Evolutionary conservation across 2,888 invertebrate genomes (phyloP).

Genomic region (Loripinus fragilis): DNA sequence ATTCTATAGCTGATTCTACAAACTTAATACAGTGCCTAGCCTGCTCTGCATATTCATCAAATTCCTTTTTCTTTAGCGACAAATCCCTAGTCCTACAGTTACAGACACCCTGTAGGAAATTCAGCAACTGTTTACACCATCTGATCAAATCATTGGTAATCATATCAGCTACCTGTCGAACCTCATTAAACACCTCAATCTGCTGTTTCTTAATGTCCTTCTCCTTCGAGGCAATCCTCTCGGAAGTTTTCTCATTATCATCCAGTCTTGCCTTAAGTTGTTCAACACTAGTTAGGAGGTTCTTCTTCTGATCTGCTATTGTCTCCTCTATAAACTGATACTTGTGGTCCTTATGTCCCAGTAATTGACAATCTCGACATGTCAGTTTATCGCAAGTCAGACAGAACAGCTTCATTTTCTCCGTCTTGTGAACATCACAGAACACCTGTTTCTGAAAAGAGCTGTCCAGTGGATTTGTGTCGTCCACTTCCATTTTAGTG

Average conservation of each 20-base stretch:
- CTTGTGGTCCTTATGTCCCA: slow-evolving; percentile 96
- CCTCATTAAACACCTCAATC: slow-evolving; percentile 92
- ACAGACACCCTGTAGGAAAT: slow-evolving; percentile 58
- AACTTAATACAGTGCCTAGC: slow-evolving; percentile 95
- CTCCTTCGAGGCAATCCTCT: slow-evolving; percentile 59
- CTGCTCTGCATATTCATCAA: slow-evolving; percentile 84
- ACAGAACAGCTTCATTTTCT: slow-evolving; percentile 94
- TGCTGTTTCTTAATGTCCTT: slow-evolving; percentile 89
- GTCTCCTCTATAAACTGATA: slow-evolving; percentile 96
- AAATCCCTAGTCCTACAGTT: slow-evolving; percentile 55
- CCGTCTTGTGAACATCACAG: slow-evolving; percentile 85
- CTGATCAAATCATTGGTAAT: slow-evolving; percentile 90
- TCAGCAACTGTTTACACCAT: slow-evolving; percentile 59
- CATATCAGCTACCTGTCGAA: slow-evolving; percentile 85
- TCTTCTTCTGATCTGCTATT: slow-evolving; percentile 57
- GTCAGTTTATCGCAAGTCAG: slow-evolving; percentile 96
- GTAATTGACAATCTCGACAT: slow-evolving; percentile 96
- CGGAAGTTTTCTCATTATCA: slow-evolving; percentile 59
- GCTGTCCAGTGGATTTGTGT: slow-evolving; percentile 41
- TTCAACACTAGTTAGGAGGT: slow-evolving; percentile 53
- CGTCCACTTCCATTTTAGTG: slow-evolving; percentile 64
- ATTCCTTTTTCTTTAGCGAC: slow-evolving; percentile 62
- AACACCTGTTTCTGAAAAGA: slow-evolving; percentile 61
- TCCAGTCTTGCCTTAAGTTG: slow-evolving; percentile 55
- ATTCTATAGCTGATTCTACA: slow-evolving; percentile 89